Evolutionary conservation across 2,797 vertebrate genomes (phyloP), one percentile per base, ranked within the genome.

Genomic region (Cygnus olor): DNA sequence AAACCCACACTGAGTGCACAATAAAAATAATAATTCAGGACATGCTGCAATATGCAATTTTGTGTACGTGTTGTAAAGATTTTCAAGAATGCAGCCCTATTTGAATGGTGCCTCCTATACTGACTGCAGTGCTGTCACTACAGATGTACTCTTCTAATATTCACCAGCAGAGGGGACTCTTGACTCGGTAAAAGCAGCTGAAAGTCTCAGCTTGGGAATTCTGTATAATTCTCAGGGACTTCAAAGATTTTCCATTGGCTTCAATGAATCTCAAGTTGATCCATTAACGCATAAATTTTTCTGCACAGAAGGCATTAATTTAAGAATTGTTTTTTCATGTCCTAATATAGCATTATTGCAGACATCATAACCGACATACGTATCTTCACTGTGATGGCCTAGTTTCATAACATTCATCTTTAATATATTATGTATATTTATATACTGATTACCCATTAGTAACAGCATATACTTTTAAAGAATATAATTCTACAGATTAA

Each of bases 141-240:
- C 16, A 27, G 47, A 32, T 16, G 42, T 42, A 30, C 44, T 28
- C 14, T 44, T 7, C 0, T 7, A n/a, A 19, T 1, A 13, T 9
- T 30, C 45, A 78, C 92, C 97, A 94, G 90, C 87, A 98, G 97
- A 80, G 94, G 96, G 96, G 18, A 65, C 83, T 80, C 83, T 45
- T 30, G 47, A n/a, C 89, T 22, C 9, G 1, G 24, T 64, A 51
- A 93, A 85, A 44, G 4, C 24, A 7, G 11, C 30, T 36, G 27
- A 14, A 7, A 3, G 15, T 0, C 12, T 6, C 34, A 15, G 27
- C 22, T 9, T 2, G 25, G 9, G n/a, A 6, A 5, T 21, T 32
- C 19, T 0, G 1, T 3, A 4, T 0, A 10, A 19, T 25, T 34
- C 56, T 47, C 42, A 2, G 3, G 21, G 47, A 82, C 91, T 5